Base-by-base conservation (phyloP, 1,140 invertebrate species). In the Drosophila pachea region DNA sequence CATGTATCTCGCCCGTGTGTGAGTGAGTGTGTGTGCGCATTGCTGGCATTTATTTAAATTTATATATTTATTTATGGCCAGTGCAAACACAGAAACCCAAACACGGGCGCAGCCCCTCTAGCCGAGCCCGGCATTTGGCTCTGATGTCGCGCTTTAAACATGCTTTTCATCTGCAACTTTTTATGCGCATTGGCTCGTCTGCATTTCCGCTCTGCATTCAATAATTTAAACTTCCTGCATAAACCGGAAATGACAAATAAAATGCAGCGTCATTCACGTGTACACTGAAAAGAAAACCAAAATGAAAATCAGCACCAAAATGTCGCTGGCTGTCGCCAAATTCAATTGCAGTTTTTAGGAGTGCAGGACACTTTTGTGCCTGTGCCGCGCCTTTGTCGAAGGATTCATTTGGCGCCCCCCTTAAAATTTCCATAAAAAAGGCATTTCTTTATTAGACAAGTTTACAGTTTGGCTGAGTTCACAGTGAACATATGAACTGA, bases 181-280 rank as follows among this genome's bases (percentile, higher is more conserved):
- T 74, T 74, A 58, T 68, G 66, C 65, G 64, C 45, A 62, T 68
- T 74, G 75, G 75, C 78, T 65, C 53, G 48, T 54, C 45, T 78
- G 79, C 73, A 73, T 69, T 84, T 83, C 79, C 79, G 79, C 56
- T 78, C 67, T 3, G 75, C 73, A 68, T 83, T 83, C 79, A 83
- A 83, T 83, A 83, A 83, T 83, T 84, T 83, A 72, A 84, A 78
- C 79, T 78, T 83, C 79, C 79, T 79, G 68, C 73, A 74, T 72
- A 78, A 83, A 71, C 79, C 75, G 79, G 79, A 83, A 79, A 84
- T 83, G 76, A 73, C 79, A 83, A 83, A 83, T 84, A 83, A 83
- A 83, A 83, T 73, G 68, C 73, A 70, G 43, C 66, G 73, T 61
- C 72, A 73, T 76, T 59, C 43, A 76, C 60, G 35, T 66, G 32